Base-by-base conservation (phyloP, 2,797 vertebrate species). In the Euthynnus affinis region DNA sequence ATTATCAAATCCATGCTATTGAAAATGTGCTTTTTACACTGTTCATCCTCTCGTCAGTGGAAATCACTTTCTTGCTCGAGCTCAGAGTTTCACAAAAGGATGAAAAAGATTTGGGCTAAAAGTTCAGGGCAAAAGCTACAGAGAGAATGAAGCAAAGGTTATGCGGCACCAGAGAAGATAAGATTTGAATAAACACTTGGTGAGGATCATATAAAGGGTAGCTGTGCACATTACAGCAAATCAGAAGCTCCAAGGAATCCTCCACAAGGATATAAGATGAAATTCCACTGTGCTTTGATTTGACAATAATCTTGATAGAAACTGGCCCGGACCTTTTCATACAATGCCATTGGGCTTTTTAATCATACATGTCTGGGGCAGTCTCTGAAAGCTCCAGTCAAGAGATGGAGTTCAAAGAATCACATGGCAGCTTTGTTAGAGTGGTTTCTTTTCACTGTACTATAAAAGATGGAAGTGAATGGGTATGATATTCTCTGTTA, bases 231-330 rank as follows among this genome's bases (percentile, higher is more conserved):
- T 82, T 69, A 49, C n/a, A 42, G 53, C 9, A 72, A 75, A 61
- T 68, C 71, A 80, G 60, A 46, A 12, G 29, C 65, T 55, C 34
- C 9, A 42, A 57, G 55, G 40, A 75, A 65, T 61, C 29, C 64
- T 66, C 17, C 53, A 59, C 44, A 63, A 77, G 59, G 46, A 80
- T 70, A 86, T 73, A 40, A 87, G 76, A 86, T 76, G 58, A 62
- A 76, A 78, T 56, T 77, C 68, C 22, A 6, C 29, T 8, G 56
- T 4, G 29, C 81, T 89, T 81, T 84, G 71, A 87, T 87, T 83
- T 22, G 44, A 81, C 59, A 46, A 58, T 81, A 78, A 90, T 87
- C 74, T 76, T 76, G 49, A 88, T 67, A 74, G 51, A 44, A 62
- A 67, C 66, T 44, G 55, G 27, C 59, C 59, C 58, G 57, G 62